Percentiles rank a stretch among this genome's conserved stretches.
These are phyloP conservation scores for Hippocampus guttulatus DNA, from an alignment of 2,113 vertebrate species.

Conservation along the genomic window DNA sequence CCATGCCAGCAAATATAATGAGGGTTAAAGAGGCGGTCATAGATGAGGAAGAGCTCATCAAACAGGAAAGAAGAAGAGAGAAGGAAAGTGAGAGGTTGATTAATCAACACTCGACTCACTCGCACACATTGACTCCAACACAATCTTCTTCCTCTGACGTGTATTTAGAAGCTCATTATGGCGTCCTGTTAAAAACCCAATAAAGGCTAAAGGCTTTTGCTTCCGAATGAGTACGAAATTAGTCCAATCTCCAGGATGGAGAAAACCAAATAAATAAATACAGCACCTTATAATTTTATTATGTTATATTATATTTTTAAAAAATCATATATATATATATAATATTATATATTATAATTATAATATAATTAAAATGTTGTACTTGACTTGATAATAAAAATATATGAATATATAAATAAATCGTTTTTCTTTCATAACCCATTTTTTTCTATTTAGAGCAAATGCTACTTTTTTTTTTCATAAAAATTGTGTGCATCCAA, in stretches of 20 bases:
- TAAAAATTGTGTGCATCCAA: not conserved
- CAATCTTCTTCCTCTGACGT: constrained; percentile 35
- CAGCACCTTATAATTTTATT: too few relatives aligned
- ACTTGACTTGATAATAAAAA: too few relatives aligned
- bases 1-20: constrained; percentile 58
- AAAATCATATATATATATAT: not conserved
- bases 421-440: too few relatives aligned
- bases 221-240: not conserved
- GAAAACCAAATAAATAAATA: too few relatives aligned
- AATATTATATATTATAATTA: too few relatives aligned
- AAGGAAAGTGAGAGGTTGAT: constrained; percentile 53
- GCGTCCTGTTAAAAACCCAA: constrained; percentile 51
- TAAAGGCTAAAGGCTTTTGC: constrained; percentile 60
- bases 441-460: too few relatives aligned
- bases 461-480: too few relatives aligned
- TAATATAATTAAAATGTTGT: too few relatives aligned
- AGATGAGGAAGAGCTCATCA: constrained; percentile 65
- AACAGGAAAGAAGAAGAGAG: constrained; percentile 29
- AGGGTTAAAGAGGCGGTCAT: constrained; percentile 69
- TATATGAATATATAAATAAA: too few relatives aligned
- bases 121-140: not conserved
- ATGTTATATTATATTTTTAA: too few relatives aligned
- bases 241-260: too few relatives aligned
- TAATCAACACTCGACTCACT: constrained; percentile 54
- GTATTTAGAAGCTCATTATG: constrained; percentile 68